Evolutionary conservation across 1,140 invertebrate species (phyloP).

Genomic region (Drosophila albomicans): DNA sequence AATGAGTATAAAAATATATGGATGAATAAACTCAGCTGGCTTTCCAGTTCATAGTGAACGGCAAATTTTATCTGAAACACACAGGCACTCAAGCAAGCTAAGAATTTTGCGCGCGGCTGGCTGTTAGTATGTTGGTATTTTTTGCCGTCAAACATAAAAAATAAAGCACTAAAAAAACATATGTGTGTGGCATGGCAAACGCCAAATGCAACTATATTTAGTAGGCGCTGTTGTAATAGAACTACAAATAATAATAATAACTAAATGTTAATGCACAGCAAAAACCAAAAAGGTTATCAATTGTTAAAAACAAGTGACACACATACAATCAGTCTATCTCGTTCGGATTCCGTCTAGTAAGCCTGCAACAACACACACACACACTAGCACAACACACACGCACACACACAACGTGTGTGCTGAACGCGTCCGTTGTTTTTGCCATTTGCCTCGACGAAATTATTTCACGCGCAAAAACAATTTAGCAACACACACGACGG

Average conservation of each 20-base stretch:
- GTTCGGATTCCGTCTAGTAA: conserved; percentile 23
- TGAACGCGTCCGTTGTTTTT: conserved; percentile 23
- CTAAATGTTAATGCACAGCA: not conserved
- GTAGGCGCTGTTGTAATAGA: conserved; percentile 20
- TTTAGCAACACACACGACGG: conserved; percentile 14
- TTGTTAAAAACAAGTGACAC: conserved; percentile 32
- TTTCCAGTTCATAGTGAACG: conserved; percentile 2
- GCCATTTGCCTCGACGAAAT: conserved; percentile 21
- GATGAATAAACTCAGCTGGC: not conserved
- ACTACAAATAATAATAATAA: conserved; percentile 19
- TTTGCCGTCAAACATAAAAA: conserved; percentile 1
- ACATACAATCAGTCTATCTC: conserved; percentile 19
- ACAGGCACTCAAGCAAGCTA: conserved; percentile 18
- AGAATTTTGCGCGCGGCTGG: conserved; percentile 34
- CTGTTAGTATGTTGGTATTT: conserved; percentile 42
- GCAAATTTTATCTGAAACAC: not conserved
- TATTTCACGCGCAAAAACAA: conserved; percentile 52
- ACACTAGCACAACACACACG: no score
- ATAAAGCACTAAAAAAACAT: conserved; percentile 30
- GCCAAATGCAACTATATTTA: conserved; percentile 11
- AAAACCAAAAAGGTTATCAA: conserved; percentile 4
- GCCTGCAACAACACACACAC: not conserved
- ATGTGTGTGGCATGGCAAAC: conserved; percentile 32
- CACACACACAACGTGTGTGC: conserved; percentile 29
- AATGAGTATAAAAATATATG: not conserved